Evolutionary conservation across 2,797 vertebrate genomes (phyloP), one percentile per base, ranked within the genome.

Genomic region (Sparidentex hasta): DNA sequence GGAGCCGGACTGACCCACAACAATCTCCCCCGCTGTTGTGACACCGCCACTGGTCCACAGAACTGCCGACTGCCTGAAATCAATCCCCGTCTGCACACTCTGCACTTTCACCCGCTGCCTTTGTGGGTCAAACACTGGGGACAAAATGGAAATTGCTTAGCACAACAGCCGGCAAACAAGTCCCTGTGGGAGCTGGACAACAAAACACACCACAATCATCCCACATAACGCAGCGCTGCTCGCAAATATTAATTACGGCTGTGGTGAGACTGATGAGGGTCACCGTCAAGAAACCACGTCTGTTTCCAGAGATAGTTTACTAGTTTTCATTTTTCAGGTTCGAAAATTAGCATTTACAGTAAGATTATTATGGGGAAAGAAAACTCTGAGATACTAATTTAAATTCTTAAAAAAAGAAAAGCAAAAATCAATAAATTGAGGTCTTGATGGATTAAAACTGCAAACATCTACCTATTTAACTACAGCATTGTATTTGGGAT

Each of bases 91-190:
- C 78, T 90, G 83, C 86, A 61, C 78, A 71, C 84, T 44, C 87
- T 87, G 90, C 90, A 86, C 83, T 91, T 85, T 92, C 79, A 63
- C 86, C 76, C 41, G 48, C 86, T 82, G 90, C 85, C 88, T 92
- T 92, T 91, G 90, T 92, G 87, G 77, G 54, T 78, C 33, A 66
- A 69, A 79, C 73, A 78, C 56, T 52, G 62, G 61, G 61, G 47
- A 54, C 79, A 81, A 76, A 89, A 91, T 82, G 75, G 82, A 92
- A 91, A 90, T 3, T 50, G 83, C 90, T 88, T 84, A 91, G 82
- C 56, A 64, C 76, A 72, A 82, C 88, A 90, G 55, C 78, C 82
- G 17, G 38, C 74, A 71, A 74, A 80, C 65, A 2, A 5, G 65
- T 29, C 73, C 52, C 55, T 21, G 76, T 29, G 77, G 78, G 57